A percentile compares a stretch with the other conserved stretches of the same genome.
Conservation (phyloP, 2,888 invertebrate species). For the Bombylius major region DNA sequence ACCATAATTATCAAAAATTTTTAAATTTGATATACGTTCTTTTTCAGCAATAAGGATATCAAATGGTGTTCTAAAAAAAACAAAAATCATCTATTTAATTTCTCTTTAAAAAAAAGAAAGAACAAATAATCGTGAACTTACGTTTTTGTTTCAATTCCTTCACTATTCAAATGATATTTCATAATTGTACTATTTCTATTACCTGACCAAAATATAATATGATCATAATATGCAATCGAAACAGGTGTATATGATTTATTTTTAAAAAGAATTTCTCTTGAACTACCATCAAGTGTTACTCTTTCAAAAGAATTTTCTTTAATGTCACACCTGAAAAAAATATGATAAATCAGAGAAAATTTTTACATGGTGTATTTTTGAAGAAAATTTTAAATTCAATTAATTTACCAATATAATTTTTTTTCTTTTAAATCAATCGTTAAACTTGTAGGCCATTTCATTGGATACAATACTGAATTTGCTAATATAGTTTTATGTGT, state of each 20-base stretch:
- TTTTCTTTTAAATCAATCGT: constrained; percentile 47
- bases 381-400: background rate
- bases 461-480: constrained; percentile 45
- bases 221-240: constrained; percentile 51
- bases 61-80: background rate
- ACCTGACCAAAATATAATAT: constrained; percentile 57
- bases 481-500: constrained; percentile 43
- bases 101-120: background rate
- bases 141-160: constrained; percentile 13
- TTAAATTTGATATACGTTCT: constrained; percentile 53
- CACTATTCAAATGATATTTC: constrained; percentile 35
- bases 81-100: background rate
- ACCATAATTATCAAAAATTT: constrained; percentile 46
- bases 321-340: constrained; percentile 50
- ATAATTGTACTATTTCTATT: constrained; percentile 49
- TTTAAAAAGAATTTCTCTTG: constrained; percentile 40
- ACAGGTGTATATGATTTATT: constrained; percentile 49
- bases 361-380: too few relatives aligned
- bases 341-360: background rate
- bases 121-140: background rate
- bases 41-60: constrained; percentile 38
- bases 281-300: constrained; percentile 43
- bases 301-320: constrained; percentile 54
- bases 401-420: constrained; percentile 45
- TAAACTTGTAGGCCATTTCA: constrained; percentile 61